Evolutionary conservation across 1,140 invertebrate genomes (phyloP), one percentile per base, ranked within the genome.

Genomic region (Drosophila lini): DNA sequence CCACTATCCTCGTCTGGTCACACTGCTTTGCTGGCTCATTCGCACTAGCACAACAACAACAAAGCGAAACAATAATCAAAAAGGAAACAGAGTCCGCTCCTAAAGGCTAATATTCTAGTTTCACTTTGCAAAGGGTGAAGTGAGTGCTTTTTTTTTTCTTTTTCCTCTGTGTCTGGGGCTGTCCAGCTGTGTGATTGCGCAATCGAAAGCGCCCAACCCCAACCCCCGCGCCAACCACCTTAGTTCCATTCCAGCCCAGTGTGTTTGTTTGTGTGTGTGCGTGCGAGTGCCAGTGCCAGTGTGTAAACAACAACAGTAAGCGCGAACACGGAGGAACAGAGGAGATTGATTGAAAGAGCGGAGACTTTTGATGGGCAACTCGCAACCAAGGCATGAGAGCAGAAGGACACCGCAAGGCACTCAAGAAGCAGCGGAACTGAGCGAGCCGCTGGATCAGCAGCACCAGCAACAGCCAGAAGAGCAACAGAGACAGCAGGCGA

Each of bases 321-420:
- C 25, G 32, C 32, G 36, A 8, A 65, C 34, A 48, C 69, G 22
- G 40, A n/a, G 38, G 44, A 67, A 58, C 41, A 58, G 48, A 56
- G 48, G 50, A 41, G 61, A 73, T 62, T 62, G 68, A 73, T 55
- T 74, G 40, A 47, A 56, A 69, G 31, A 44, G 73, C 34, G 73
- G 61, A 36, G 38, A 44, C 56, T 73, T 79, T 80, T 80, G 69
- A 80, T 80, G 78, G 78, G 76, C 76, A 80, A 80, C 58, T 73
- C 62, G 69, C 77, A 74, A 68, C 48, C 62, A 53, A 62, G 76
- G 58, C 41, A 69, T 57, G 63, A 58, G 38, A 76, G 58, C 55
- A 60, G 62, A 76, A 65, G 70, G 58, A 74, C 70, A 71, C 28
- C 55, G 36, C 74, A 77, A 67, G 58, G 53, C 65, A 57, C 69